Conservation (phyloP, 1,140 invertebrate genomes). For the Hylyphantes graminicola region DNA sequence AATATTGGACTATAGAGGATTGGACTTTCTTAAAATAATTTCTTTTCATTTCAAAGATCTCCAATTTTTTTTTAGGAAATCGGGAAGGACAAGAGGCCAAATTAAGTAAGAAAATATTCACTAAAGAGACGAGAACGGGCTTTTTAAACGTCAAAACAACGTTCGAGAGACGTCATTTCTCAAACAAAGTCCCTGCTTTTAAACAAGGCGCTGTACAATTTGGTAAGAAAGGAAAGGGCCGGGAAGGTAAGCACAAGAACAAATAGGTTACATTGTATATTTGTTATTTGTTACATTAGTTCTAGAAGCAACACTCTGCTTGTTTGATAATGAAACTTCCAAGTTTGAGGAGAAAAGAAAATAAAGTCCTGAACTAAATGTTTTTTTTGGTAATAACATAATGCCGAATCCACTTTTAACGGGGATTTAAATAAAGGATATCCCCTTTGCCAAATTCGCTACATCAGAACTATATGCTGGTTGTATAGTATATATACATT, state of each 20-base stretch:
- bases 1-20: not conserved
- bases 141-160: slow-evolving; percentile 21
- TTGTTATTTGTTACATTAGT: not conserved
- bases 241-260: not conserved
- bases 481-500: too few relatives aligned
- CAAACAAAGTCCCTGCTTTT: slow-evolving; percentile 8
- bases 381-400: too few relatives aligned
- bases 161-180: slow-evolving; percentile 11
- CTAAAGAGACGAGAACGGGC: not conserved
- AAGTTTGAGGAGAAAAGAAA: too few relatives aligned
- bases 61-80: not conserved
- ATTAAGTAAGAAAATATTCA: not conserved
- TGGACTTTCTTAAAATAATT: slow-evolving; percentile 1
- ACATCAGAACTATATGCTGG: too few relatives aligned
- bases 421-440: too few relatives aligned
- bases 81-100: slow-evolving; percentile 6
- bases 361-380: too few relatives aligned
- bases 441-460: too few relatives aligned
- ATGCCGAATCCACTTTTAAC: too few relatives aligned
- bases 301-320: too few relatives aligned
- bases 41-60: slow-evolving; percentile 12
- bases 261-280: not conserved
- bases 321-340: too few relatives aligned
- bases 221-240: not conserved
- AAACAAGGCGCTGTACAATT: slow-evolving; percentile 12